phyloP scores from a whole-genome alignment of 2,888 invertebrate species.

The Brenthis hecate region DNA sequence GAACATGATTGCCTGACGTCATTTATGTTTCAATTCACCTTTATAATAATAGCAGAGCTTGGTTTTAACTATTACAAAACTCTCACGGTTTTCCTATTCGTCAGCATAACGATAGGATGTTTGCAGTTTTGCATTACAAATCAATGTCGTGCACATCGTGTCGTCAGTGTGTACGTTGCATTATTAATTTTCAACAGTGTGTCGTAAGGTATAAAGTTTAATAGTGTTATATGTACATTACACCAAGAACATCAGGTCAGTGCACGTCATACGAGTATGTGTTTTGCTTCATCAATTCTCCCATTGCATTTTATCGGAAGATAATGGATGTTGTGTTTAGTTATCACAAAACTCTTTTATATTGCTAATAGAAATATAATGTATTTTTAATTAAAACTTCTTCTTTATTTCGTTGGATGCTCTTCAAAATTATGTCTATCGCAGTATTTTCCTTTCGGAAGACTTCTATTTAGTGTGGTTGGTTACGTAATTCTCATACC shows the following conservation, averaged over 20 bases:
- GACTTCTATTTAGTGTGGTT: too few species aligned
- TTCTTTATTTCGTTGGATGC: too few species aligned
- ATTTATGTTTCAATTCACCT: slow-evolving; percentile 13
- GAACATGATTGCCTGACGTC: slow-evolving; percentile 8
- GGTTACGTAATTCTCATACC: too few species aligned
- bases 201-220: slow-evolving; percentile 29
- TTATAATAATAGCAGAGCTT: slow-evolving; percentile 12
- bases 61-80: slow-evolving; percentile 42
- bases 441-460: too few species aligned
- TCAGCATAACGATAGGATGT: slow-evolving; percentile 59
- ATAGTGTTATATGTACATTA: slow-evolving; percentile 38
- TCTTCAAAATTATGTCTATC: too few species aligned
- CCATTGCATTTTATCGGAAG: slow-evolving; percentile 2
- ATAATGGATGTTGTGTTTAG: slow-evolving; percentile 38
- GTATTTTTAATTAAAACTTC: slow-evolving; percentile 21
- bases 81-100: slow-evolving; percentile 42
- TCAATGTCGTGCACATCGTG: slow-evolving; percentile 56
- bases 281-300: slow-evolving; percentile 57
- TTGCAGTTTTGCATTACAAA: slow-evolving; percentile 72
- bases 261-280: slow-evolving; percentile 53
- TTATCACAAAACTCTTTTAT: slow-evolving; percentile 46
- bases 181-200: slow-evolving; percentile 42
- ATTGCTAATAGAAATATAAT: slow-evolving; percentile 46
- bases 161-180: slow-evolving; percentile 35
- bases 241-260: slow-evolving; percentile 49